These are phyloP conservation scores for Delichon dasypus DNA, from an alignment of 2,797 vertebrate genomes.

Conservation along the genomic window DNA sequence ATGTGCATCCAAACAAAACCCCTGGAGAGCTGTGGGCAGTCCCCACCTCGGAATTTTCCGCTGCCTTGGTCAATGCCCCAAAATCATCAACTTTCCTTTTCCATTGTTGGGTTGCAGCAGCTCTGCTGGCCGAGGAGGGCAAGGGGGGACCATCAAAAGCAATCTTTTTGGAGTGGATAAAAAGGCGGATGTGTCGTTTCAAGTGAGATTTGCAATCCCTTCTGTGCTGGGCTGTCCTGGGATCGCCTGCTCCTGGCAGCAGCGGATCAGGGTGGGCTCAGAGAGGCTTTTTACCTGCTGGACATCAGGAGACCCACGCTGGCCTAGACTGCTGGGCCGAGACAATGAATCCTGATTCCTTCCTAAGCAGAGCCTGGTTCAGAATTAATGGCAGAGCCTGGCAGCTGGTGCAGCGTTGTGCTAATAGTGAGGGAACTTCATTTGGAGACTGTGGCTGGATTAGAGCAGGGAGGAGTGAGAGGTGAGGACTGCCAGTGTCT, in stretches of 20 bases:
- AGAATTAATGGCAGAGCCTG: not conserved
- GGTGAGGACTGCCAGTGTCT: not conserved
- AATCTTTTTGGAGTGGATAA: not conserved
- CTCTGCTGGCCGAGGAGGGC: not conserved
- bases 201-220: not conserved
- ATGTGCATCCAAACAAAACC: not conserved
- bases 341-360: not conserved
- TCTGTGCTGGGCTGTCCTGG: not conserved
- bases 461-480: not conserved
- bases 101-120: fast-evolving
- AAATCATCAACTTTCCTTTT: not conserved
- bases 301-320: fast-evolving
- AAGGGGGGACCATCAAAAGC: not conserved
- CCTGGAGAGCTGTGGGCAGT: fast-evolving
- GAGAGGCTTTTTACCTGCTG: not conserved
- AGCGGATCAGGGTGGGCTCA: not conserved
- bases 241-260: not conserved
- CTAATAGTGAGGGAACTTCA: not conserved
- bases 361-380: not conserved
- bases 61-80: not conserved
- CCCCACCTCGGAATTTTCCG: not conserved
- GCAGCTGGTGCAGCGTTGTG: not conserved
- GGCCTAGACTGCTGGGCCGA: not conserved
- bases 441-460: not conserved
- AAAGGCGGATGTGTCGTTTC: not conserved